Base-by-base conservation (phyloP, 37 sponge, comb jelly and placozoan species). In the Amphimedon queenslandica region DNA sequence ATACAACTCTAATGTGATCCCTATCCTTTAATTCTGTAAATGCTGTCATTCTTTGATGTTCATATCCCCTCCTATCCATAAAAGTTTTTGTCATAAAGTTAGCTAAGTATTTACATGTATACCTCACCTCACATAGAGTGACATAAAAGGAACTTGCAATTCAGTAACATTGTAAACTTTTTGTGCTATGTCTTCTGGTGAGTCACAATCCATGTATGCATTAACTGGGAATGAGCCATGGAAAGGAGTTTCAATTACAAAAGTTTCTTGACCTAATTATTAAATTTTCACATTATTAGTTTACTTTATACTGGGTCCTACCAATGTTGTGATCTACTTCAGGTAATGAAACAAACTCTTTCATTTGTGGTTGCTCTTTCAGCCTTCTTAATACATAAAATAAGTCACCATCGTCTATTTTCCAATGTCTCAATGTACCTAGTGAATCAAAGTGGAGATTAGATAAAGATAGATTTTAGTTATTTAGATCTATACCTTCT, bases 381-480 rank as follows among this genome's bases (percentile, higher is more conserved):
- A 32, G 21, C 2, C 33, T 25, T 11, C 29, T 31, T 16, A 69
- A 40, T 3, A 69, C 40, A 36, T 69, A 69, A 40, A 69, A 69
- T 10, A 69, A 16, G 13, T 69, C 70, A 40, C 25, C 6, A 36
- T 69, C 40, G 42, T 29, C 27, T 11, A 69, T 4, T n/a, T 25
- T n/a, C 70, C 70, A 69, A 4, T 69, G 40, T n/a, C 25, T 40
- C 11, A 69, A 25, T 24, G 70, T 69, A 16, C 40, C 70, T 69
- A n/a, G n/a, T n/a, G n/a, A n/a, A n/a, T n/a, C n/a, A n/a, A n/a
- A n/a, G n/a, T n/a, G n/a, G n/a, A n/a, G n/a, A n/a, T n/a, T n/a
- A n/a, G n/a, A n/a, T n/a, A n/a, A n/a, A n/a, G n/a, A n/a, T n/a
- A n/a, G n/a, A n/a, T n/a, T n/a, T n/a, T n/a, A n/a, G n/a, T n/a